Base-by-base conservation (phyloP, 2,797 vertebrate species). In the Karalla daura region DNA sequence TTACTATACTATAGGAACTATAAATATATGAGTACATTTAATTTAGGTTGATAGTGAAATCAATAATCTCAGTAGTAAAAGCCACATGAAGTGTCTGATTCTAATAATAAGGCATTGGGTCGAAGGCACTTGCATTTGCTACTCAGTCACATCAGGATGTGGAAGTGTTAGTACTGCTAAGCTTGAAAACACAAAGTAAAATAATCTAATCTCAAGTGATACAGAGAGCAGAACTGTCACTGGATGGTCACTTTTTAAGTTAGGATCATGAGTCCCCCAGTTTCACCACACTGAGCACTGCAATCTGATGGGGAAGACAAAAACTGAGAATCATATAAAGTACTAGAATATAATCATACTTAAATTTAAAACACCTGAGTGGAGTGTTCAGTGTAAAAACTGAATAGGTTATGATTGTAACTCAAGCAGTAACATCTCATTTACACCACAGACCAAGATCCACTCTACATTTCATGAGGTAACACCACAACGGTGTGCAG, bases 311-410 rank as follows among this genome's bases (percentile, higher is more conserved):
- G n/a, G n/a, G n/a, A n/a, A n/a, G n/a, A n/a, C n/a, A n/a, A n/a
- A n/a, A n/a, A n/a, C n/a, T n/a, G 18, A 54, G 6, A 59, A 17
- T 7, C 20, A 1, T 17, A 17, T 14, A 14, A 56, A 52, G 60
- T 25, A 21, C 7, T 7, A 7, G 9, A 36, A 39, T 36, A 45
- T 15, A 39, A 21, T 64, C 21, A 33, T 27, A 7, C 6, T 20
- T 17, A 2, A 21, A 36, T 46, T 36, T 56, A 23, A 44, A 80
- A 60, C 24, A 52, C 15, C 25, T 33, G 17, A 59, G 25, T 55
- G 75, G 70, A 86, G 75, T 81, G 70, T 72, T 24, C 33, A 33
- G 50, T 55, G 30, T 24, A 61, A 56, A 67, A 53, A 25, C 15
- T 12, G 17, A 32, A 66, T 12, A 4, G 28, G n/a, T 30, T 32